These are phyloP conservation scores for Lasaia peninsularis DNA, from an alignment of 1,140 invertebrate species.

Conservation along the genomic window DNA sequence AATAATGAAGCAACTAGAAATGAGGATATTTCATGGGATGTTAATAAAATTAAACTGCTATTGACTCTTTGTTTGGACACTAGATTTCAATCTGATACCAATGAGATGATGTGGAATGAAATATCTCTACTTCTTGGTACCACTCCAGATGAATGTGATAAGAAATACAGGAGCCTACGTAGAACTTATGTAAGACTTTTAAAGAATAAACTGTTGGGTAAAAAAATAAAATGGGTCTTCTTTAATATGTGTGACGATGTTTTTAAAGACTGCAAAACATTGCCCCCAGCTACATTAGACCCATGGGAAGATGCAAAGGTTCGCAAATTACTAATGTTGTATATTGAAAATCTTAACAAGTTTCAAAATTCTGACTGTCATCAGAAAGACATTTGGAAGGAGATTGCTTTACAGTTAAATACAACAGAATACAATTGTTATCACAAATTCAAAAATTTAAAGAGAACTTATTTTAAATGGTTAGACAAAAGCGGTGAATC, in stretches of 20 bases:
- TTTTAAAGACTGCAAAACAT: slow-evolving; percentile 54
- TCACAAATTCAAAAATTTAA: slow-evolving; percentile 67
- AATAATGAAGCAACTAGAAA: slow-evolving; percentile 27
- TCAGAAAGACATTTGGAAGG: slow-evolving; percentile 64
- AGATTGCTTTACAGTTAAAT: slow-evolving; percentile 50
- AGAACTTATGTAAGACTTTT: slow-evolving; percentile 58
- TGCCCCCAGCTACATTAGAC: slow-evolving; percentile 44
- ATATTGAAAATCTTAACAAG: slow-evolving; percentile 58
- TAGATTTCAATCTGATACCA: slow-evolving; percentile 45
- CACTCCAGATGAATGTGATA: slow-evolving; percentile 52
- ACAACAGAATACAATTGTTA: slow-evolving; percentile 67
- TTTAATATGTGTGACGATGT: slow-evolving; percentile 60
- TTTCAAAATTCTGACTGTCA: slow-evolving; percentile 46
- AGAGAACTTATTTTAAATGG: slow-evolving; percentile 67
- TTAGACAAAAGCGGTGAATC: slow-evolving; percentile 45
- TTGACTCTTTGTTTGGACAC: slow-evolving; percentile 50
- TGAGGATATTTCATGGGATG: slow-evolving; percentile 57
- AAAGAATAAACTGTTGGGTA: slow-evolving; percentile 58
- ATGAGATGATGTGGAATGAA: slow-evolving; percentile 54
- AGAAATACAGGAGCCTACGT: slow-evolving; percentile 56
- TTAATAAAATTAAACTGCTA: slow-evolving; percentile 53
- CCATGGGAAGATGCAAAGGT: slow-evolving; percentile 63
- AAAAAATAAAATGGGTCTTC: slow-evolving; percentile 64
- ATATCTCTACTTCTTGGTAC: slow-evolving; percentile 46
- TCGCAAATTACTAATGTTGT: slow-evolving; percentile 45